phyloP scores from a whole-genome alignment of 2,888 invertebrate genomes.

The Cheilosia grossa region DNA sequence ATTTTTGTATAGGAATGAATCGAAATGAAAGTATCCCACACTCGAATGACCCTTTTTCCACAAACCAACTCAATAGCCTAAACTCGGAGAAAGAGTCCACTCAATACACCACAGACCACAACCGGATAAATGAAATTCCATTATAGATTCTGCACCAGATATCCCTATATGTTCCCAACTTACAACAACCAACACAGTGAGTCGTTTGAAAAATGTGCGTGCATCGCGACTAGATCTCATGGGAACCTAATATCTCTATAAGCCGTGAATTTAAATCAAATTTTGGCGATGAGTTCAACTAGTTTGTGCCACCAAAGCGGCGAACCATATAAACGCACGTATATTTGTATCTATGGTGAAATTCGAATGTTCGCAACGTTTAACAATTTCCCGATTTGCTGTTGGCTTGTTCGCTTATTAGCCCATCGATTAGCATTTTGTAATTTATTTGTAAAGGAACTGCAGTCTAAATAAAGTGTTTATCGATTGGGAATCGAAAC shows the following conservation, averaged over 20 bases:
- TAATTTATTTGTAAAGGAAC: conserved; percentile 29
- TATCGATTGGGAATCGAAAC: conserved; percentile 55
- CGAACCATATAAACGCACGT: neutral
- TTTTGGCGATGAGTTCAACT: conserved; percentile 59
- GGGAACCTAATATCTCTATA: conserved; percentile 70
- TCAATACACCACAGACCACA: neutral
- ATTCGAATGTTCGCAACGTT: conserved; percentile 33
- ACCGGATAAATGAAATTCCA: conserved; percentile 27
- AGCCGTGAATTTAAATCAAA: conserved; percentile 56
- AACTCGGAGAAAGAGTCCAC: neutral
- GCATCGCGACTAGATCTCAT: conserved; percentile 45
- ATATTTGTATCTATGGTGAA: conserved; percentile 36
- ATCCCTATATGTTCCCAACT: conserved; percentile 18
- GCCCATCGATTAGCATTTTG: conserved; percentile 41
- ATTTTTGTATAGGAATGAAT: too few relatives aligned
- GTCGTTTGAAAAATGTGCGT: conserved; percentile 12
- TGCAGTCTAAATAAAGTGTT: conserved; percentile 42
- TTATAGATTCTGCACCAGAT: conserved; percentile 52
- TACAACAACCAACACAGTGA: neutral
- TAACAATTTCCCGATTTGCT: conserved; percentile 52
- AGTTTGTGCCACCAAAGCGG: conserved; percentile 13
- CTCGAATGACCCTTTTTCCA: neutral
- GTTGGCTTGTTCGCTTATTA: conserved; percentile 42
- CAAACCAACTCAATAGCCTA: neutral
- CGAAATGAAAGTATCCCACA: conserved; percentile 1